Conservation (phyloP, 2,113 vertebrate genomes). For the Nycticryphes semicollaris region DNA sequence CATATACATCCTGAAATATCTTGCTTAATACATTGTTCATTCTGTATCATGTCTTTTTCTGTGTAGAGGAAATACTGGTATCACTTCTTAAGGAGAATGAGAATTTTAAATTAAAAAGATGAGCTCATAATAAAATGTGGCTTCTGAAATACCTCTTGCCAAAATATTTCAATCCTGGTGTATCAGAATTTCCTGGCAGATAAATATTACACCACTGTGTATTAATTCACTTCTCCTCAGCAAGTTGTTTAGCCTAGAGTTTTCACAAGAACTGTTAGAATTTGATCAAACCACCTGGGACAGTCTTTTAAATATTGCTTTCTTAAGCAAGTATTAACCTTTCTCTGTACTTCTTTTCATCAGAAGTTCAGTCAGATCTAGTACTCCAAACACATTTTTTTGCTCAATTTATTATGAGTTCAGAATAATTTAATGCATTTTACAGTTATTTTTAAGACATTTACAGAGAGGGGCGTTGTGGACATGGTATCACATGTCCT, state of each 20-base stretch:
- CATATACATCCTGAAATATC: background rate
- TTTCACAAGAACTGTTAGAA: background rate
- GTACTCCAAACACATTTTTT: background rate
- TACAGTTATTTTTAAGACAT: background rate
- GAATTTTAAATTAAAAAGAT: background rate
- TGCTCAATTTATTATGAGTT: background rate
- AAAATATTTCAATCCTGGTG: background rate
- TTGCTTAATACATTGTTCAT: background rate
- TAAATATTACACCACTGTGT: background rate
- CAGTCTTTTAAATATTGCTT: background rate
- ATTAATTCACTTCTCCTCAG: background rate
- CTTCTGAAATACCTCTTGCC: background rate
- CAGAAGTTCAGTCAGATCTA: background rate
- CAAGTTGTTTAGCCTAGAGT: background rate
- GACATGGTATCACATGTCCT: background rate
- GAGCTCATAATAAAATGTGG: background rate
- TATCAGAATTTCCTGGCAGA: background rate
- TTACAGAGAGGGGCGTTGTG: background rate
- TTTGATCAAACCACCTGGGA: background rate
- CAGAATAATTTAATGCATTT: background rate
- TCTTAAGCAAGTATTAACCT: background rate
- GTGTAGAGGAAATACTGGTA: background rate
- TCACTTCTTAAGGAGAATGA: background rate
- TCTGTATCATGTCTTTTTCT: background rate
- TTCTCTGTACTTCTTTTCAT: background rate